These are phyloP conservation scores for Lottia scabra DNA, from an alignment of 2,888 invertebrate species.

Conservation along the genomic window DNA sequence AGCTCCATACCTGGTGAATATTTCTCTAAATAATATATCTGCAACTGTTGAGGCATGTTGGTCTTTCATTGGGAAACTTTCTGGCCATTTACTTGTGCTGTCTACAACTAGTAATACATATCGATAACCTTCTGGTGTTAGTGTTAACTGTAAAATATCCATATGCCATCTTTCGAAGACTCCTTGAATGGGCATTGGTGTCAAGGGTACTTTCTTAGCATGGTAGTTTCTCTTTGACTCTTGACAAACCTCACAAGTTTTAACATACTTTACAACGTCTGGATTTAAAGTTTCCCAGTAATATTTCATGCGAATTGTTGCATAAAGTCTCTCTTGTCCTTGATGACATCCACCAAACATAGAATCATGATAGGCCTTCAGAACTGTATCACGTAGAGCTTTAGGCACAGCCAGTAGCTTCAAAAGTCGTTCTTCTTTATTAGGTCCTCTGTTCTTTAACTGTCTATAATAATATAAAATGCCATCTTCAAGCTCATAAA, in stretches of 20 bases:
- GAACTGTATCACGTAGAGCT: constrained; percentile 21
- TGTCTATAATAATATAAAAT: constrained; percentile 14
- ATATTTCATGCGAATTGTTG: constrained; percentile 20
- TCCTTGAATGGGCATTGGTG: constrained; percentile 22
- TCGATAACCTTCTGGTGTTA: constrained; percentile 4
- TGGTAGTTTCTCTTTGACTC: constrained; percentile 16
- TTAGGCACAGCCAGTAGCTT: constrained; percentile 15
- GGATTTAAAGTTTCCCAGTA: constrained; percentile 25
- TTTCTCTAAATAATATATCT: not conserved
- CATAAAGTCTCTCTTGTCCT: constrained; percentile 14
- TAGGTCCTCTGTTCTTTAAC: constrained; percentile 9
- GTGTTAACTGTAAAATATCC: constrained; percentile 20
- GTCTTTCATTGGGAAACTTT: constrained; percentile 16
- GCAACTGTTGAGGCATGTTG: constrained; percentile 14
- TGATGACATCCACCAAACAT: constrained; percentile 17
- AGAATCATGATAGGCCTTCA: constrained; percentile 21
- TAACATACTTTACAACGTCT: constrained; percentile 21
- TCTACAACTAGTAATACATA: constrained; percentile 13
- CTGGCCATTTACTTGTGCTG: constrained; percentile 6
- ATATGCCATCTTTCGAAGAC: constrained; percentile 20
- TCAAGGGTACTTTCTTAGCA: constrained; percentile 21
- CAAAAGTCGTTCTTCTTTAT: not conserved
- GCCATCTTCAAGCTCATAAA: not conserved
- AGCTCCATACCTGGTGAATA: constrained; percentile 25
- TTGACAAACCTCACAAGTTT: constrained; percentile 25